Percentiles rank a stretch among this genome's conserved stretches.
These are phyloP conservation scores for Irena cyanogastra DNA, from an alignment of 2,113 vertebrate genomes.

Conservation along the genomic window DNA sequence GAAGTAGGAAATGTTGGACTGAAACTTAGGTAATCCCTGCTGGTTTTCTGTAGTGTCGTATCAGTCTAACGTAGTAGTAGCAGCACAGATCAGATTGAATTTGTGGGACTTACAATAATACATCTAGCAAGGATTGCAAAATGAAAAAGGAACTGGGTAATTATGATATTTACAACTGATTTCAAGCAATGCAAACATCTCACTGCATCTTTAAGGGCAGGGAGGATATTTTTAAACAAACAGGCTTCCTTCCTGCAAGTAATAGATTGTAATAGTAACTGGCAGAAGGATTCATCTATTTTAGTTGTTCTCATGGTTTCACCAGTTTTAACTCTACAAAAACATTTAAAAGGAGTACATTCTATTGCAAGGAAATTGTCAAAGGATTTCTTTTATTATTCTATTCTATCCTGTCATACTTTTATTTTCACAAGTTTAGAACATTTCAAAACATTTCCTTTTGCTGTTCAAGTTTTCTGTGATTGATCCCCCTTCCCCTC, in stretches of 20 bases:
- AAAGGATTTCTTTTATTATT: neutral
- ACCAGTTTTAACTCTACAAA: conserved; percentile 8
- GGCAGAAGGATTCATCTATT: conserved; percentile 39
- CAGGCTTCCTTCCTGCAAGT: conserved; percentile 39
- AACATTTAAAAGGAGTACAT: neutral
- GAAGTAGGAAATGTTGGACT: neutral
- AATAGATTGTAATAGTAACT: conserved; percentile 54
- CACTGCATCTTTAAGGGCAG: conserved; percentile 12
- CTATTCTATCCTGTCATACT: neutral
- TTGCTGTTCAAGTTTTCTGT: neutral
- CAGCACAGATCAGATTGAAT: neutral
- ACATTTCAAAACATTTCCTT: neutral
- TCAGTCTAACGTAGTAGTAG: neutral
- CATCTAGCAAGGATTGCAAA: neutral
- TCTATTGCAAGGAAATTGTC: neutral
- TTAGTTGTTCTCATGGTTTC: conserved; percentile 32
- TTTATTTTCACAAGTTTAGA: neutral
- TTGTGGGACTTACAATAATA: neutral
- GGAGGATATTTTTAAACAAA: conserved; percentile 49
- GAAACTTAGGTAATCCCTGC: neutral
- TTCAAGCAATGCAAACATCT: conserved; percentile 5
- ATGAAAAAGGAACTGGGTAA: neutral
- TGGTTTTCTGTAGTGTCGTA: neutral
- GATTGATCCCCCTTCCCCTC: neutral
- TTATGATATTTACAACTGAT: neutral